Evolutionary conservation across 2,113 vertebrate genomes (phyloP).

Genomic region (Bubo blakistoni): DNA sequence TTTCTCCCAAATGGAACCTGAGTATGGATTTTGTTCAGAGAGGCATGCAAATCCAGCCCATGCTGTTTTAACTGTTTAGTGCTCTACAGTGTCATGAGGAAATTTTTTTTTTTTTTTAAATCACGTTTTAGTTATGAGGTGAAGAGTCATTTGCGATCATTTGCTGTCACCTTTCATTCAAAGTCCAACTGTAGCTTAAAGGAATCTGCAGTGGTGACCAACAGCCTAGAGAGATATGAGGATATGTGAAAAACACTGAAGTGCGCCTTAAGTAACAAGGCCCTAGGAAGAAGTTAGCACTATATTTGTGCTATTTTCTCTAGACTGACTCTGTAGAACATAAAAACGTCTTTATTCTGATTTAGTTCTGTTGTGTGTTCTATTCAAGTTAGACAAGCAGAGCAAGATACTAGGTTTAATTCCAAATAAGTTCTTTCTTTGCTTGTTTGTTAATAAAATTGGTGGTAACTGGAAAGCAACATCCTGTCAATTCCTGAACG

Average conservation of each 20-base stretch:
- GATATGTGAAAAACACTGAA: neutral
- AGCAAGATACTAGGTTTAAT: neutral
- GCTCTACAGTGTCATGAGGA: neutral
- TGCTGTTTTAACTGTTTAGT: neutral
- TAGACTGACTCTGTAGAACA: neutral
- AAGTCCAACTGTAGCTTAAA: neutral
- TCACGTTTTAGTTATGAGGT: neutral
- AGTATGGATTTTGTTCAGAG: neutral
- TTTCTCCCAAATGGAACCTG: neutral
- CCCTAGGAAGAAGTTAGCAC: neutral
- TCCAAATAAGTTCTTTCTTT: neutral
- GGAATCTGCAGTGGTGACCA: neutral
- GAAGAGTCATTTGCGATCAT: neutral
- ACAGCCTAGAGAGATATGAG: neutral
- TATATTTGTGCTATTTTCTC: neutral
- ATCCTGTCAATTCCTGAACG: neutral
- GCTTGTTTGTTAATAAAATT: neutral
- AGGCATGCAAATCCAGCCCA: neutral
- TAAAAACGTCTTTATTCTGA: neutral
- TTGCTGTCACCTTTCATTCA: neutral
- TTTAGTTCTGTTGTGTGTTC: neutral
- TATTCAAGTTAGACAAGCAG: neutral
- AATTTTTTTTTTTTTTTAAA: neutral
- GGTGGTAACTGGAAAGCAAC: neutral
- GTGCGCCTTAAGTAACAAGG: neutral